Evolutionary conservation across 2,113 vertebrate species (phyloP).

Genomic region (Willisornis vidua): DNA sequence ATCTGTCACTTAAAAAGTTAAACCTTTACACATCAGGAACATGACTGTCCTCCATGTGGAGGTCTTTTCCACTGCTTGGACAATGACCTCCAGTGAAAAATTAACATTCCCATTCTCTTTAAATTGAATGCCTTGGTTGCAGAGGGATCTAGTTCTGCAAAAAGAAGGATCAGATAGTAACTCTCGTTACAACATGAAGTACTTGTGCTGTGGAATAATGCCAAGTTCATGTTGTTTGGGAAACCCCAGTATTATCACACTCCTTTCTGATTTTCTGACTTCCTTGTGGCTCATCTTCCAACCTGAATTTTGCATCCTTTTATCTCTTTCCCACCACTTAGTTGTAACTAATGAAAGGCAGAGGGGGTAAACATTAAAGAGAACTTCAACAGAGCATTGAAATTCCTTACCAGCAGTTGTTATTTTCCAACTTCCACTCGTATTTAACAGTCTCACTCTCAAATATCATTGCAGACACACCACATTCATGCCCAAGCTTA

Average conservation of each 20-base stretch:
- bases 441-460: neutral
- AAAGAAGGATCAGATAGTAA: neutral
- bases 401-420: neutral
- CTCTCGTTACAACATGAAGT: neutral
- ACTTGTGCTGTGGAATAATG: neutral
- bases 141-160: neutral
- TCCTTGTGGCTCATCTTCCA: neutral
- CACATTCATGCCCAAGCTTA: neutral
- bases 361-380: neutral
- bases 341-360: neutral
- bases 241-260: conserved; percentile 17
- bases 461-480: neutral
- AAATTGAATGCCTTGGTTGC: neutral
- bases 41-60: neutral
- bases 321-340: neutral
- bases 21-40: neutral
- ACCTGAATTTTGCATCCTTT: neutral
- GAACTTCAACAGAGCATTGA: neutral
- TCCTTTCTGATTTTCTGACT: conserved; percentile 14
- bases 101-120: neutral
- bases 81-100: neutral
- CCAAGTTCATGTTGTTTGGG: conserved; percentile 16
- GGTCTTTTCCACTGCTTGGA: neutral
- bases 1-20: neutral
- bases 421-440: neutral